These are phyloP conservation scores for Zosterops lateralis DNA, from an alignment of 2,113 vertebrate genomes.

Conservation along the genomic window DNA sequence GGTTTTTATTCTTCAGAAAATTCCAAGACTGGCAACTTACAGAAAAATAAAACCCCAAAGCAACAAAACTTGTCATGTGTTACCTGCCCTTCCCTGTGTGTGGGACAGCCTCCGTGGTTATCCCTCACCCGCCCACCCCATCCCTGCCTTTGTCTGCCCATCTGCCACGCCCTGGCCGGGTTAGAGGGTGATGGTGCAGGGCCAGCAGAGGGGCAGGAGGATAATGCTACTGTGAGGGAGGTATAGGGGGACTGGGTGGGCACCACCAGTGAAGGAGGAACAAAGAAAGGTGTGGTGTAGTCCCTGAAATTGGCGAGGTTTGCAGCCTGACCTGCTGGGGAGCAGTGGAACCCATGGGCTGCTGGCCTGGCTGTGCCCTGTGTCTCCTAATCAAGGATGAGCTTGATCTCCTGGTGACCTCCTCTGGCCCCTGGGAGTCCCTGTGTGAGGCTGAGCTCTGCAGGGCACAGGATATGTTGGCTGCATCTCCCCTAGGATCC, in stretches of 20 bases:
- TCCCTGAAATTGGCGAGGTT: accelerated
- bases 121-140: neutral
- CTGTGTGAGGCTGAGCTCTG: neutral
- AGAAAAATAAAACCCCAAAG: neutral
- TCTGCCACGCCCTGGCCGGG: neutral
- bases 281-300: neutral
- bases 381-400: neutral
- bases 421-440: neutral
- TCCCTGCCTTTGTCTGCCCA: neutral
- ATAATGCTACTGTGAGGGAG: neutral
- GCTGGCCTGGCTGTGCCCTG: accelerated
- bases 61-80: neutral
- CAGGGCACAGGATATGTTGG: neutral
- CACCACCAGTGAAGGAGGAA: neutral
- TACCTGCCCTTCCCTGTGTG: neutral
- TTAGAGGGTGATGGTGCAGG: neutral
- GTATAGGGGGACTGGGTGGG: neutral
- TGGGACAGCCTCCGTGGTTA: neutral
- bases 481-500: neutral
- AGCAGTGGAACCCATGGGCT: accelerated
- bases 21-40: accelerated
- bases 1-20: neutral
- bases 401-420: neutral
- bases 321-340: neutral
- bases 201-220: neutral